Base-by-base conservation (phyloP, 2,888 invertebrate genomes). In the Drosophila basisetae region DNA sequence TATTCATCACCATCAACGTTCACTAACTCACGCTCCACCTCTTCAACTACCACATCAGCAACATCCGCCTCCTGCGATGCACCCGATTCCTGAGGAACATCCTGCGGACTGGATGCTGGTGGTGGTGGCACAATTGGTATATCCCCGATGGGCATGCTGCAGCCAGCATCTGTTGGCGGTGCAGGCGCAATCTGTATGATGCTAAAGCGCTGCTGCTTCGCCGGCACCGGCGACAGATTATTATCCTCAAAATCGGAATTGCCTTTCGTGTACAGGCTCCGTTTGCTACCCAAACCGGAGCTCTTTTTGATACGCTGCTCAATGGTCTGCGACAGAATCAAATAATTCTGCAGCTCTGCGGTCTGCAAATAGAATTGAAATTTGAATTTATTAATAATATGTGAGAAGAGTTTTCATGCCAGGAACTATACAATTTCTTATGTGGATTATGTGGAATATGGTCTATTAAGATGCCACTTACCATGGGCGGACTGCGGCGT, bases 221-320 rank as follows among this genome's bases (percentile, higher is more conserved):
- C 18, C 3, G 25, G 7, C 7, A 41, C 41, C 25, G 37, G n/a
- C 18, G 47, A 37, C 1, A 9, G 3, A 18, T 30, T 30, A 6
- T 59, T 33, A 6, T 59, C 65, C 30, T 84, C 80, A 0, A 33
- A 13, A 18, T 78, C 73, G 0, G 86, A 88, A 2, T 69, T 2
- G 1, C 82, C 89, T 39, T 83, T 78, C 0, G 78, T 79, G 31
- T 89, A 91, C 7, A 91, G 76, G 4, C 47, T 68, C 3, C 82
- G 81, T 39, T 67, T 80, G 5, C 16, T 47, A 2, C 4, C 1
- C 16, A n/a, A 16, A 2, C 1, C 3, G 4, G 37, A 11, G 2
- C 18, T 0, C 0, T 41, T 31, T 13, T 37, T 52, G 0, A 68
- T 4, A 16, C 69, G 71, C 28, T 53, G 9, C 25, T 16, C 4